Evolutionary conservation across 2,888 invertebrate genomes (phyloP), one percentile per base, ranked within the genome.

Genomic region (Dicroscelio sp.): DNA sequence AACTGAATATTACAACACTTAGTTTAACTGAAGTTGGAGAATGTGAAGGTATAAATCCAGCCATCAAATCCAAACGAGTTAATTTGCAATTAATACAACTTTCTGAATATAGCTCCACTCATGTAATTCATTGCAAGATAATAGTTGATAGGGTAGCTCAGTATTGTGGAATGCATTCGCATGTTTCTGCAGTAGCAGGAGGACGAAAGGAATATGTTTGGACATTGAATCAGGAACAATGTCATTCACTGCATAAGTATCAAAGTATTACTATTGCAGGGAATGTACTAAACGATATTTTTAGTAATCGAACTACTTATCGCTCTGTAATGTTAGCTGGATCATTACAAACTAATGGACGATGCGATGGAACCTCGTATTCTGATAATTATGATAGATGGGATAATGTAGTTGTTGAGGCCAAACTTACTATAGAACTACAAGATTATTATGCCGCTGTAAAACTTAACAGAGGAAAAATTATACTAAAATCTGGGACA

Each of bases 1-100:
- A 17, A 6, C 35, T 84, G 5, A 90, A 90, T 25, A 27, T 90
- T 0, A 92, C 87, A 0, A 85, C 82, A 0, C 12, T 90, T 2
- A 87, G 78, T 0, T 35, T 88, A 14, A 17, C 52, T 3, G 78
- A 65, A 8, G 82, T 87, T 0, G 84, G 58, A 1, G 30, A 69
- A 25, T 89, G 87, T 38, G 25, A 86, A 2, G 31, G 78, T 0
- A 78, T 67, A 1, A 1, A 48, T 2, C 58, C 69, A 6, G 3
- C 27, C 0, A 31, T 43, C 27, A n/a, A 71, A 20, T 30, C 58
- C 10, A 48, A 71, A 33, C 5, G 38, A 30, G 48, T 60, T 3
- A 17, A 10, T 2, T 2, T 76, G 0, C 76, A 75, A 84, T 14
- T 84, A 27, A 25, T 84, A 3, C 75, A 84, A 63, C 2, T 75